phyloP scores from a whole-genome alignment of 2,113 vertebrate genomes.

The Phoenicopterus ruber region DNA sequence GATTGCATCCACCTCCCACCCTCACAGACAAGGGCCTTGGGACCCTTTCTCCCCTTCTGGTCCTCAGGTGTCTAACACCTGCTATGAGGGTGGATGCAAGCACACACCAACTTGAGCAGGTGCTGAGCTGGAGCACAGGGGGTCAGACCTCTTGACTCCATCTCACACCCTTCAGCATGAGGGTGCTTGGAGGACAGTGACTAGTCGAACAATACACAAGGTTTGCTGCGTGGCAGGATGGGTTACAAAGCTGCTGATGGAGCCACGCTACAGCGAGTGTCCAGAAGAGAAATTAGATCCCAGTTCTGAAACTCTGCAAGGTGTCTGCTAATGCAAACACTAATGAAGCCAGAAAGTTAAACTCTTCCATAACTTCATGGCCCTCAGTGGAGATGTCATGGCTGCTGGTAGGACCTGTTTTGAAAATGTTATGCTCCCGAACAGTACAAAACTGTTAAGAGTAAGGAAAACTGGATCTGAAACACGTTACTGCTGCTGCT shows the following conservation, averaged over 20 bases:
- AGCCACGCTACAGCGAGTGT: fast-evolving
- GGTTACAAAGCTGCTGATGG: neutral
- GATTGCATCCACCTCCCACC: neutral
- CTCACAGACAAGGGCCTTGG: neutral
- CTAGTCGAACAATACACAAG: neutral
- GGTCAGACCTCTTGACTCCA: neutral
- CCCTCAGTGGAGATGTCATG: neutral
- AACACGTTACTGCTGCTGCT: neutral
- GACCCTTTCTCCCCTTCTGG: neutral
- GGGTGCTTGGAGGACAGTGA: neutral
- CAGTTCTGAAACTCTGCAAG: neutral
- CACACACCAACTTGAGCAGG: neutral
- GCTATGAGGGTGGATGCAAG: too few species aligned
- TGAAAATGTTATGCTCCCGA: neutral
- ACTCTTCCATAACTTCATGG: neutral
- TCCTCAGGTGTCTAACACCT: neutral
- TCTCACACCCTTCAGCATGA: neutral
- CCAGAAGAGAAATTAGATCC: neutral
- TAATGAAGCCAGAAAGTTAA: neutral
- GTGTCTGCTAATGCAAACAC: neutral
- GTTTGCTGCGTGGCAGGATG: neutral
- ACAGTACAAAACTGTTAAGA: neutral
- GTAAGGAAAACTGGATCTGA: neutral
- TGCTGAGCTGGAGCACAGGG: neutral
- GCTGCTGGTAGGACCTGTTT: neutral